Base-by-base conservation (phyloP, 2,797 vertebrate species). In the Lates japonicus region DNA sequence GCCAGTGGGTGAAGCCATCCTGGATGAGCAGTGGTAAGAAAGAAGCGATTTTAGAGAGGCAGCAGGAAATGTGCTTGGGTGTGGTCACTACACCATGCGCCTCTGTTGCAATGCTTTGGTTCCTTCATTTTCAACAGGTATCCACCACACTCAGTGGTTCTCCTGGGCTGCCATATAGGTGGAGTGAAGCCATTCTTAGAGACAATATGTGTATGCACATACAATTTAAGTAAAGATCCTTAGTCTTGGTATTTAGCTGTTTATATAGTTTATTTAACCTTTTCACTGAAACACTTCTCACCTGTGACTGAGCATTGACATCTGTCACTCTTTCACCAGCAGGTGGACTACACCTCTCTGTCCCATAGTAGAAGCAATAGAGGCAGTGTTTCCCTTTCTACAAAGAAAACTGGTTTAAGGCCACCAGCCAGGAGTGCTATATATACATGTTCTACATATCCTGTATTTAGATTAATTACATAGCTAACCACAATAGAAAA, bases 21-120 rank as follows among this genome's bases (percentile, higher is more conserved):
- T 99, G 62, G 7, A 59, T 46, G 7, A 73, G 35, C 22, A 65
- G 7, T 63, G 17, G 12, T 4, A 1, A 16, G 14, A 19, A 10
- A 22, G 1, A n/a, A 19, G 46, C 59, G n/a, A 33, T 11, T 63
- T 51, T 29, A 22, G 20, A 37, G 11, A 22, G 51, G 46, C 44
- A 13, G 33, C 39, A 5, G 17, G 10, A 67, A 12, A 41, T 31
- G 11, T 64, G 17, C 29, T 59, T 17, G 3, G 10, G 67, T 16
- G 54, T 19, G 42, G 37, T 65, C 11, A 61, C 74, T 35, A 55
- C 19, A 51, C 2, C 11, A 88, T n/a, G n/a, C n/a, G 99, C 98
- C 96, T 99, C 98, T 2, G 98, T 99, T 61, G 98, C 98, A 25
- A 97, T 99, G 92, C 97, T 99, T 96, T 99, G 98, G 93, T 99